Evolutionary conservation across 2,888 invertebrate genomes (phyloP), one percentile per base, ranked within the genome.

Genomic region (Agrilus mali): DNA sequence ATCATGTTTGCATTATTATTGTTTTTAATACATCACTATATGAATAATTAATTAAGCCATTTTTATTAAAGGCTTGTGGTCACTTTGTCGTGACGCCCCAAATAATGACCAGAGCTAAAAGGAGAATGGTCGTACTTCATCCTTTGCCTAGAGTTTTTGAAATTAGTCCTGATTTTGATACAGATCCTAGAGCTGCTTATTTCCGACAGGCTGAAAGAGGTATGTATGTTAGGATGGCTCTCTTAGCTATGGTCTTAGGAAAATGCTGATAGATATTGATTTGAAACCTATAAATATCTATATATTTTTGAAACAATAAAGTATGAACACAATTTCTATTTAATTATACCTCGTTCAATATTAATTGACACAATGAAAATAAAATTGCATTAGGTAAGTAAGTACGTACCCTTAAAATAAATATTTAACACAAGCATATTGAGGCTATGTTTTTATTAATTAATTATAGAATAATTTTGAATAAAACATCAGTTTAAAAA

Each of bases 141-240:
- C 98, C 98, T 0, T 68, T 98, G 48, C 98, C 98, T 0, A 76
- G 98, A 36, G 81, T 93, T 1, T 83, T 86, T 60, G 98, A 98
- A 70, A 96, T 98, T 54, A 92, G 92, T 53, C 75, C 86, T 0
- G 90, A 94, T 53, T 88, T 98, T 56, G 98, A 99, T 69, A 82
- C 82, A 0, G 98, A 99, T 69, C 92, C 94, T 0, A 74, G 98
- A 40, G 97, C 98, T 0, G 97, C 96, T 0, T 98, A 98, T 69
- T 98, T 99, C 75, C 75, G 97, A 15, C 98, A 98, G 69, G 95
- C 94, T 0, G 94, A 96, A 65, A 88, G 90, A 61, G 98, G 98
- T 49, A 88, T 98, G 84, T 98, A 90, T 61, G 90, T 98, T 14
- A 78, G 98, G 41, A 99, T 99, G 98, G 96, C 98, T 0, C 70